A percentile compares a stretch with the other conserved stretches of the same genome.
Conservation (phyloP, 2,797 vertebrate genomes). For the Lepus oiostolus region DNA sequence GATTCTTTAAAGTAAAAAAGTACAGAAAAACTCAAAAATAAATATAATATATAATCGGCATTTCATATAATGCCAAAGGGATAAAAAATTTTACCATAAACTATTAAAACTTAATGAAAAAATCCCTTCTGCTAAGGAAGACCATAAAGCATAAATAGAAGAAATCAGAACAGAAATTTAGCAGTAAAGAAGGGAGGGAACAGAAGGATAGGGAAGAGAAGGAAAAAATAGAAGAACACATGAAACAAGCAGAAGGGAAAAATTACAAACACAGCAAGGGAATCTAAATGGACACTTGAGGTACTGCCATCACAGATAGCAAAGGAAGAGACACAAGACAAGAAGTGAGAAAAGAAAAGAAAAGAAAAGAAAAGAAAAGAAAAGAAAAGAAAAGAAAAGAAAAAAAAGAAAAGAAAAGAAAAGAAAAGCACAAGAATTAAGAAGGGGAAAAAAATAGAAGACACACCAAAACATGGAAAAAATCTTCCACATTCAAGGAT, state of each 20-base stretch:
- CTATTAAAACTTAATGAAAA: background rate
- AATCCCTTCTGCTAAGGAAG: background rate
- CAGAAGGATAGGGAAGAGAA: background rate
- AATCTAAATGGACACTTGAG: background rate
- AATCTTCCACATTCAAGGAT: too few relatives aligned
- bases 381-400: background rate
- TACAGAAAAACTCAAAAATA: background rate
- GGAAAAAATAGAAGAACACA: background rate
- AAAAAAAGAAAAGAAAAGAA: too few relatives aligned
- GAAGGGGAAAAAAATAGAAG: background rate
- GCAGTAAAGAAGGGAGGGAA: background rate
- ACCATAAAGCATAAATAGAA: background rate
- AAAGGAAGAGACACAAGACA: background rate
- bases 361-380: background rate
- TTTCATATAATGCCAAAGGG: too few relatives aligned
- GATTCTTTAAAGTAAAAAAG: background rate
- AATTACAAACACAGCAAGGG: background rate
- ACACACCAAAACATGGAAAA: too few relatives aligned
- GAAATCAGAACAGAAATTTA: background rate
- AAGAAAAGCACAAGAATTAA: background rate
- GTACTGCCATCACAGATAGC: background rate
- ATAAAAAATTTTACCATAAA: slow-evolving; percentile 16
- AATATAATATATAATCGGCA: too few relatives aligned
- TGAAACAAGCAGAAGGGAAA: background rate
- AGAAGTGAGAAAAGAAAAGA: background rate